These are phyloP conservation scores for Hydropsyche tenuis DNA, from an alignment of 1,140 invertebrate species.

Conservation along the genomic window DNA sequence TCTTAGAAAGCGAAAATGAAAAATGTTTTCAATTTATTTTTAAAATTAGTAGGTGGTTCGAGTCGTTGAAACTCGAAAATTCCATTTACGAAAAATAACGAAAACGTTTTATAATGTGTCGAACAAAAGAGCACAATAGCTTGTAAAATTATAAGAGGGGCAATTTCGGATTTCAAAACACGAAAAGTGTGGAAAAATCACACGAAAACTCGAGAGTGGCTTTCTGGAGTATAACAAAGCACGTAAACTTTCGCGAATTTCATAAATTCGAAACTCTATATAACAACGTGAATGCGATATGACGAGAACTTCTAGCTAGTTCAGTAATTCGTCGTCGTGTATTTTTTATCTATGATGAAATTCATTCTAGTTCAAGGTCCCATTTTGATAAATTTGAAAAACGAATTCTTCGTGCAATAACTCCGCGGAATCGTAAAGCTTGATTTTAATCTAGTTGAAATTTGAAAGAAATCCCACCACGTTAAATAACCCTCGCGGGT, in stretches of 20 bases:
- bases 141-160: conserved; percentile 11
- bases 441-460: conserved; percentile 30
- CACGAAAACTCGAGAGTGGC: conserved; percentile 5
- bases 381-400: background rate
- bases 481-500: conserved; percentile 9
- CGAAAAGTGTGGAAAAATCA: conserved; percentile 19
- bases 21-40: background rate
- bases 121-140: conserved; percentile 26
- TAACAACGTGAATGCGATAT: background rate
- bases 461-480: conserved; percentile 22
- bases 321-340: too few species aligned
- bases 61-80: too few species aligned
- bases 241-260: conserved; percentile 9
- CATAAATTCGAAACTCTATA: background rate
- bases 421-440: background rate
- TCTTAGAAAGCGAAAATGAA: too few species aligned
- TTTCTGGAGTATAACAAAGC: background rate
- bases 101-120: conserved; percentile 22
- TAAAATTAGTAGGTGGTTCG: background rate
- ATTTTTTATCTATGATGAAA: background rate
- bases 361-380: conserved; percentile 10
- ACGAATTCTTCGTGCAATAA: background rate
- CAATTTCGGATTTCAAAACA: conserved; percentile 21
- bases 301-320: background rate
- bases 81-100: background rate